Percentiles rank a stretch among this genome's conserved stretches.
These are phyloP conservation scores for Phortica okadai DNA, from an alignment of 2,888 invertebrate species.

Conservation along the genomic window DNA sequence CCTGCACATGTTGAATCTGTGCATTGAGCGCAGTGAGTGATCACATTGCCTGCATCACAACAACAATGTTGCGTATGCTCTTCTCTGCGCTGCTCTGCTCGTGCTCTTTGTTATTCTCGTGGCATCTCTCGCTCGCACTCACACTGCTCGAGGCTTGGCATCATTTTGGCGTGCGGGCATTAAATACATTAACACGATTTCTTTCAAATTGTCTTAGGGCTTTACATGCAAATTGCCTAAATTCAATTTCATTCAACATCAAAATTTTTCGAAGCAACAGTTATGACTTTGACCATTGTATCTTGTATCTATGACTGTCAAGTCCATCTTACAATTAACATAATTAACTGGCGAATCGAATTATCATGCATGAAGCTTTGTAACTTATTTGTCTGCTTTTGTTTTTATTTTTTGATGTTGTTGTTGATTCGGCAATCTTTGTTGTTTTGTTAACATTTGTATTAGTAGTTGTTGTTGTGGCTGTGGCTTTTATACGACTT, in stretches of 20 bases:
- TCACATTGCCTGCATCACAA: constrained; percentile 22
- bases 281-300: background rate
- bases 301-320: constrained; percentile 37
- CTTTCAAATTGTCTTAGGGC: background rate
- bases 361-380: constrained; percentile 48
- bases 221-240: constrained; percentile 14
- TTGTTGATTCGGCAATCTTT: background rate
- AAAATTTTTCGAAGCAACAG: background rate
- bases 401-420: background rate
- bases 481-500: background rate
- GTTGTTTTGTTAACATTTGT: background rate
- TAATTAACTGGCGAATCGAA: constrained; percentile 65
- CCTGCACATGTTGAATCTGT: constrained; percentile 42
- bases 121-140: background rate
- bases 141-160: background rate
- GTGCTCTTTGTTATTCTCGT: background rate
- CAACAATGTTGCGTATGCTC: constrained; percentile 31
- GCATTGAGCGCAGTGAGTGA: background rate
- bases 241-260: constrained; percentile 13
- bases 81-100: too few species aligned
- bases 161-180: background rate
- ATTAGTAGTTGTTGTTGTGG: background rate
- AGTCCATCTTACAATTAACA: constrained; percentile 70
- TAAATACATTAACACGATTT: background rate
- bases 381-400: background rate